phyloP scores from a whole-genome alignment of 2,888 invertebrate genomes.

The Nineta flava region DNA sequence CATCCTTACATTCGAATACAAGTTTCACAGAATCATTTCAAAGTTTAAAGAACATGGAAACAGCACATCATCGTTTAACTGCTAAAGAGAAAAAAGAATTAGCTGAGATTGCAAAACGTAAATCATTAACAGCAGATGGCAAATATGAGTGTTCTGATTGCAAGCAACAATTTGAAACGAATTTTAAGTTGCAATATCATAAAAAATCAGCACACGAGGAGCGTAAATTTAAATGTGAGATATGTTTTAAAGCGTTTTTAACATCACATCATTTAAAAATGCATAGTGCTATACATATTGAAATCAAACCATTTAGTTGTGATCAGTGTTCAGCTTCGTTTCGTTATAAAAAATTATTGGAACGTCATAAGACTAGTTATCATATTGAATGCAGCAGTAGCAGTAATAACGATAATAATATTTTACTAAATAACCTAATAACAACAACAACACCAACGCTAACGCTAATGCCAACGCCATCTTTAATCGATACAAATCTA shows the following conservation, averaged over 20 bases:
- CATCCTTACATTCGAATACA: background rate
- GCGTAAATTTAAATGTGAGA: slow-evolving; percentile 26
- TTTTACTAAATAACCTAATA: background rate
- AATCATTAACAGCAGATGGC: slow-evolving; percentile 6
- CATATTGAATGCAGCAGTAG: slow-evolving; percentile 18
- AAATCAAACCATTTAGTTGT: slow-evolving; percentile 13
- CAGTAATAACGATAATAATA: too few relatives aligned
- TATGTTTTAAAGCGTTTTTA: slow-evolving; percentile 33
- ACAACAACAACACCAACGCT: background rate
- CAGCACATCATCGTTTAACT: background rate
- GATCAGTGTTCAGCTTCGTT: slow-evolving; percentile 26
- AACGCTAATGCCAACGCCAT: background rate
- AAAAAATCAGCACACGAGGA: slow-evolving; percentile 14
- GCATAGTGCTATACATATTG: slow-evolving; percentile 10
- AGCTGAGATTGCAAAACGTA: slow-evolving; percentile 5
- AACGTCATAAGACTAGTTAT: slow-evolving; percentile 25
- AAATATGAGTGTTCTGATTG: slow-evolving; percentile 5
- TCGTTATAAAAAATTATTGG: slow-evolving; percentile 25
- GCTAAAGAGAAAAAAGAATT: slow-evolving; percentile 7
- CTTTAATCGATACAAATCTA: background rate
- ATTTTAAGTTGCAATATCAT: slow-evolving; percentile 11
- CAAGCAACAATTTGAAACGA: slow-evolving; percentile 11
- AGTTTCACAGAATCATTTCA: slow-evolving; percentile 3
- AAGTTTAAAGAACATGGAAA: background rate
- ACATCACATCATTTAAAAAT: slow-evolving; percentile 24